Base-by-base conservation (phyloP, 1,140 invertebrate genomes). In the Cherax quadricarinatus region DNA sequence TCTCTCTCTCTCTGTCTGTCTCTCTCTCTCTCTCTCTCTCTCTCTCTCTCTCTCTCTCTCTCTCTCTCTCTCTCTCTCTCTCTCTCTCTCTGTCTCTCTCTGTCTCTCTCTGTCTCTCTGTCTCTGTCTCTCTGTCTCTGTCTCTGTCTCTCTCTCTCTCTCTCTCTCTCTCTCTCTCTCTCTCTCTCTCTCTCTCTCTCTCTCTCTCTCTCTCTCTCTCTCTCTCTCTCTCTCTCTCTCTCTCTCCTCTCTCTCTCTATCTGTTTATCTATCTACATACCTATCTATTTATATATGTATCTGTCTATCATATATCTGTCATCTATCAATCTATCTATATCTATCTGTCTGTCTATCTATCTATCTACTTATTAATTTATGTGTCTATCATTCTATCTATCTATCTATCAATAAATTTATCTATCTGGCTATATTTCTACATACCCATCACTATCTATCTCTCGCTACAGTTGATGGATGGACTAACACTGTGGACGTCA, bases 401-500 rank as follows among this genome's bases (percentile, higher is more conserved):
- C 30, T 41, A 41, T 41, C 30, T 41, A 2, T 41, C 30, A 1
- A 41, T 41, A 41, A 1, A 41, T 41, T 41, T 41, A 41, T 41
- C 30, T 41, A 41, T 41, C 2, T 41, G 30, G 0, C 30, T 41
- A 41, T 41, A 0, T 41, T 41, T 41, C 24, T 60, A 18, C 2
- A 9, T 9, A 2, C 84, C 12, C 10, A 41, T 57, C 53, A 57
- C 53, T 9, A 9, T 14, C 53, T 14, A 9, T n/a, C 62, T 18
- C 66, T 10, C 82, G 0, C 49, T 30, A 14, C 80, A 89, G 88
- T 16, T 89, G 18, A 14, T 49, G 57, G 88, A 89, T 51, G 88
- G 80, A 4, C 80, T 89, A 18, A 75, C 79, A 53, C 18, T 70
- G 48, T 89, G 88, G 88, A 10, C 88, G 88, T 89, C 88, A 18